A percentile compares a stretch with the other conserved stretches of the same genome.
Evolutionary conservation across 2,888 invertebrate species (phyloP).

Genomic region (Orchesella flavescens): DNA sequence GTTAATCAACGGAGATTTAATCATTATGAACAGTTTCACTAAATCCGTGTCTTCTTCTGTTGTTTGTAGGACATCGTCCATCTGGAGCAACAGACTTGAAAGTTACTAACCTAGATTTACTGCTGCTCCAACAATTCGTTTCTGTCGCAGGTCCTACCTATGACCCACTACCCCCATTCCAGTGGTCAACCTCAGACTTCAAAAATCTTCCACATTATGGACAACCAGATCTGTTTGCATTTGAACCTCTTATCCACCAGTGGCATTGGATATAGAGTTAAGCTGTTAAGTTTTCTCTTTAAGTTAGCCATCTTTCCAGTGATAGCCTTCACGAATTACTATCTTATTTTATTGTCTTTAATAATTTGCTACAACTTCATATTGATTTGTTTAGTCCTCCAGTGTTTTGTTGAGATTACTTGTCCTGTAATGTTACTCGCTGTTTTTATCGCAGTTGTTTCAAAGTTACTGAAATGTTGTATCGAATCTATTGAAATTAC

Average conservation of each 20-base stretch:
- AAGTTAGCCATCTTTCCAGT: too few relatives aligned
- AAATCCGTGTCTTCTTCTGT: not conserved
- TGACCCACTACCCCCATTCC: conserved; percentile 82
- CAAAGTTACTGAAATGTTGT: not conserved
- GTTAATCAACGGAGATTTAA: too few relatives aligned
- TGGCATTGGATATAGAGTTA: conserved; percentile 77
- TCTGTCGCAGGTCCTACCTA: conserved; percentile 74
- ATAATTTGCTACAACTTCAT: not conserved
- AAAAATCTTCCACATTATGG: conserved; percentile 80
- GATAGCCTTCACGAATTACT: not conserved
- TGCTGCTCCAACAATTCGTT: conserved; percentile 70
- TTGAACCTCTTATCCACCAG: conserved; percentile 78
- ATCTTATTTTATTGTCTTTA: not conserved
- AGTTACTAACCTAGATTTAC: conserved; percentile 68
- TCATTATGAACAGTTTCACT: too few relatives aligned
- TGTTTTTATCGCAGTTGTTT: not conserved
- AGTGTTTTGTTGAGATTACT: not conserved
- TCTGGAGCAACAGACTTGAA: conserved; percentile 83
- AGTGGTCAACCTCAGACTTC: conserved; percentile 84
- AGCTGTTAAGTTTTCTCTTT: too few relatives aligned
- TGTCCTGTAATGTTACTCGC: not conserved
- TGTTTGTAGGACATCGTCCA: conserved; percentile 78
- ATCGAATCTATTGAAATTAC: not conserved
- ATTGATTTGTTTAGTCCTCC: too few relatives aligned
- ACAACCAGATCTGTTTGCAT: conserved; percentile 84